phyloP scores from a whole-genome alignment of 2,113 vertebrate species.

The Psephotus haematonotus region DNA sequence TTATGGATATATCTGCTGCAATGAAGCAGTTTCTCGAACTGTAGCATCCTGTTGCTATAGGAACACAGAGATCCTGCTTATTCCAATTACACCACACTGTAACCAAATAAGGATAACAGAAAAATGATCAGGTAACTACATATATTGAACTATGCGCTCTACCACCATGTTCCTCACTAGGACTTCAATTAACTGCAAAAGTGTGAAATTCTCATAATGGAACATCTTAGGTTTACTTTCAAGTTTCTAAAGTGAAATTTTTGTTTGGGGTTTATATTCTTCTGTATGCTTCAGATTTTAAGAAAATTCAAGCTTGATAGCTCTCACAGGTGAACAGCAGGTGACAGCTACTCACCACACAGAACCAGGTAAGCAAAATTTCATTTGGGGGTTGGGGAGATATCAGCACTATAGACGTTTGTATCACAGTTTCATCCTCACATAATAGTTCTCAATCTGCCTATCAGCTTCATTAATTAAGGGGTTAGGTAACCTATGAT shows the following conservation, averaged over 20 bases:
- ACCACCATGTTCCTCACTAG: not conserved
- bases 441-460: not conserved
- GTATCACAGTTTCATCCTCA: not conserved
- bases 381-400: not conserved
- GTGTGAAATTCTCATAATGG: not conserved
- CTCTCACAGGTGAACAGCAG: not conserved
- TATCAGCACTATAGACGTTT: not conserved
- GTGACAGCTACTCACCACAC: not conserved
- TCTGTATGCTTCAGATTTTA: not conserved
- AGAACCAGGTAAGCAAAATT: not conserved
- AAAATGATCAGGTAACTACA: not conserved
- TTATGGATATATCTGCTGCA: not conserved
- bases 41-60: conserved; percentile 29
- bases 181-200: not conserved
- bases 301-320: not conserved
- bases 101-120: not conserved
- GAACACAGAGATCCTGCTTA: conserved; percentile 2
- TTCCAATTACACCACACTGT: not conserved
- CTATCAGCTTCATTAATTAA: not conserved
- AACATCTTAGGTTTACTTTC: not conserved
- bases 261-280: not conserved
- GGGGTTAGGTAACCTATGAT: not conserved
- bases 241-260: not conserved
- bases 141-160: not conserved
- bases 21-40: not conserved